Percentiles rank a stretch among this genome's conserved stretches.
These are phyloP conservation scores for Chaetops frenatus DNA, from an alignment of 2,113 vertebrate genomes.

Conservation along the genomic window DNA sequence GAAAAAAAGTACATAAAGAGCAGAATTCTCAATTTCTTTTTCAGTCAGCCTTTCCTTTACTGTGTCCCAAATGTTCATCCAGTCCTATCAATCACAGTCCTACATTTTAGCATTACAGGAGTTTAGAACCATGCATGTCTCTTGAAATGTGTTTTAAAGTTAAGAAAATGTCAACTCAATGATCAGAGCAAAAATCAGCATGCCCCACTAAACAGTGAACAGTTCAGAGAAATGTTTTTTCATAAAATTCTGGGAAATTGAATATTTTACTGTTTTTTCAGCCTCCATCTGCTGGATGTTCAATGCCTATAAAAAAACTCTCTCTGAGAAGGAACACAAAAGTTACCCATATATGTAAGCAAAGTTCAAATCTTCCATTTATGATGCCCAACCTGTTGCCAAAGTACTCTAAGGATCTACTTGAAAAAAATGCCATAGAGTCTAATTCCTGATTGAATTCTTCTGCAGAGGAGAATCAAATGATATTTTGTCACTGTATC, in stretches of 20 bases:
- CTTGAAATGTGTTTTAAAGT: conserved; percentile 45
- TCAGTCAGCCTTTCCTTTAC: not conserved
- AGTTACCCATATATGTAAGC: conserved; percentile 33
- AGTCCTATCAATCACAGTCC: not conserved
- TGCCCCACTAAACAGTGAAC: conserved; percentile 1
- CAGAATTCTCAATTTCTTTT: not conserved
- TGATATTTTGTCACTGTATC: not conserved
- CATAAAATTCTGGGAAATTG: conserved; percentile 37
- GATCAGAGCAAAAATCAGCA: conserved; percentile 38
- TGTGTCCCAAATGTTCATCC: not conserved
- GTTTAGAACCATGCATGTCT: conserved; percentile 42
- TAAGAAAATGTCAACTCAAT: conserved; percentile 47
- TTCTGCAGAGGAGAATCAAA: conserved; percentile 41
- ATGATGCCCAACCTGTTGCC: conserved; percentile 52
- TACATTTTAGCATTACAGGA: not conserved
- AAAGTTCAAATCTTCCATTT: conserved; percentile 59
- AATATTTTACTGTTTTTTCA: conserved; percentile 49
- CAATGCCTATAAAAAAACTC: conserved; percentile 16
- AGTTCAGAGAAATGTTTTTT: conserved; percentile 52
- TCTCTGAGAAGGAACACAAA: conserved; percentile 40
- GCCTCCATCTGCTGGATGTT: conserved; percentile 46
- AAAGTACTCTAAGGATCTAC: conserved; percentile 62
- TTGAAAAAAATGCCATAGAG: conserved; percentile 68
- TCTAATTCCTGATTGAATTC: conserved; percentile 67
- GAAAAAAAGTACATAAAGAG: not conserved